These are phyloP conservation scores for Chaetoderma sp. DNA, from an alignment of 2,888 invertebrate species.

Conservation along the genomic window DNA sequence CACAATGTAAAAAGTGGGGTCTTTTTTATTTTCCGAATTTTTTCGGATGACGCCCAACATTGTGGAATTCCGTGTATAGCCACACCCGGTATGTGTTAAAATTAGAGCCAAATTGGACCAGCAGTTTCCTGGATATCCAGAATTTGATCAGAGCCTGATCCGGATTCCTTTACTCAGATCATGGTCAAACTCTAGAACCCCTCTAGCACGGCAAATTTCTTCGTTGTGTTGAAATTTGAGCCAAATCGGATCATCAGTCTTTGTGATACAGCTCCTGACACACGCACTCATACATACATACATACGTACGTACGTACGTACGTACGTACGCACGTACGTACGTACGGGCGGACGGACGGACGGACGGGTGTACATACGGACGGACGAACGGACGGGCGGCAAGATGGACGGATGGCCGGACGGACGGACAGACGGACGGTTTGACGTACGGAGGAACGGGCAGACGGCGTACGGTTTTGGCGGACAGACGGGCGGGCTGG, in stretches of 20 bases:
- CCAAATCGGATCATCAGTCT: no score
- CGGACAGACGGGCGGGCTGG: neutral
- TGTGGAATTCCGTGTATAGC: neutral
- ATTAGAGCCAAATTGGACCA: no score
- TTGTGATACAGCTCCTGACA: neutral
- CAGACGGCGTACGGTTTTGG: neutral
- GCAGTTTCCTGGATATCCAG: no score
- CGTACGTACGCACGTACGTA: slow-evolving; percentile 2
- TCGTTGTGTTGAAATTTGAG: neutral
- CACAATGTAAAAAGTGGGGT: neutral
- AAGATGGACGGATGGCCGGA: neutral
- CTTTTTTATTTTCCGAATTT: neutral
- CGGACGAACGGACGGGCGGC: slow-evolving; percentile 14
- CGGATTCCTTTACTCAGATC: no score
- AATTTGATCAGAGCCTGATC: neutral
- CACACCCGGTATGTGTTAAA: neutral
- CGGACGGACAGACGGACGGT: neutral
- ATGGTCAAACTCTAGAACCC: neutral
- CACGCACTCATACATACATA: neutral
- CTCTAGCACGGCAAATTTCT: no score
- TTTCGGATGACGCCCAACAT: no score
- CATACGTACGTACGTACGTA: neutral
- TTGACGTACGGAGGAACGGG: neutral
- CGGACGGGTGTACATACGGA: neutral
- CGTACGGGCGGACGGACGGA: slow-evolving; percentile 10